phyloP scores from a whole-genome alignment of 53 echinoderm and acorn worm genomes.

The Hippasteria phrygiana region DNA sequence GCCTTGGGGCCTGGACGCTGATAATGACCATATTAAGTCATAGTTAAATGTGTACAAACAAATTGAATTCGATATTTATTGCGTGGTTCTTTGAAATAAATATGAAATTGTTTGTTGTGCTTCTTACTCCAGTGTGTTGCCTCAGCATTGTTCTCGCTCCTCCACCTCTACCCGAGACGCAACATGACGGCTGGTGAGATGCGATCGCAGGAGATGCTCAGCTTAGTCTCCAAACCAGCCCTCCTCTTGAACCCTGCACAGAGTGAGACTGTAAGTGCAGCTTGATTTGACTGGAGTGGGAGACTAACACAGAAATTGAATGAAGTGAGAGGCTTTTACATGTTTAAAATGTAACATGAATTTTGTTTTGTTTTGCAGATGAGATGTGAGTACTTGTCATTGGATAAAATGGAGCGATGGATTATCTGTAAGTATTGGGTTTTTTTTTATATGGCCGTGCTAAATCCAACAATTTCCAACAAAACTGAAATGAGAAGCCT shows the following conservation, averaged over 20 bases:
- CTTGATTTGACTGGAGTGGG: background rate
- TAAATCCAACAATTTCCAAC: too few species aligned
- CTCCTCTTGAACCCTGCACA: slow-evolving; percentile 97
- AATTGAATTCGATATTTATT: too few species aligned
- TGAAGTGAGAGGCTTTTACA: too few species aligned
- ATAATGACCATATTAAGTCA: too few species aligned
- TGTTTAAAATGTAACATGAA: too few species aligned
- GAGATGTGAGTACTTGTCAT: slow-evolving; percentile 96
- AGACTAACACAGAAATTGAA: slow-evolving; percentile 9
- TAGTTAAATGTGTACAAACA: too few species aligned
- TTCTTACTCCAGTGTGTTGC: slow-evolving; percentile 77
- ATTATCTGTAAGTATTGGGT: slow-evolving; percentile 83
- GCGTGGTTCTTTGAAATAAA: too few species aligned
- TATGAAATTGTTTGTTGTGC: background rate
- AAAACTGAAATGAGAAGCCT: too few species aligned
- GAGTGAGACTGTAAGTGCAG: slow-evolving; percentile 91
- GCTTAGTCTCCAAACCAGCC: slow-evolving; percentile 94
- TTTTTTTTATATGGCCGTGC: too few species aligned
- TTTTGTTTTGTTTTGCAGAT: slow-evolving; percentile 68
- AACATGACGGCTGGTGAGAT: slow-evolving; percentile 93
- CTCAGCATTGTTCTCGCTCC: slow-evolving; percentile 87
- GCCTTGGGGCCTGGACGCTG: too few species aligned
- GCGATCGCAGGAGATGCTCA: slow-evolving; percentile 96
- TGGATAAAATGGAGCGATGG: slow-evolving; percentile 97
- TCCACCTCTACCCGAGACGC: slow-evolving; percentile 91